These are phyloP conservation scores for Lumbricus terrestris DNA, from an alignment of 2,888 invertebrate genomes.

Conservation along the genomic window DNA sequence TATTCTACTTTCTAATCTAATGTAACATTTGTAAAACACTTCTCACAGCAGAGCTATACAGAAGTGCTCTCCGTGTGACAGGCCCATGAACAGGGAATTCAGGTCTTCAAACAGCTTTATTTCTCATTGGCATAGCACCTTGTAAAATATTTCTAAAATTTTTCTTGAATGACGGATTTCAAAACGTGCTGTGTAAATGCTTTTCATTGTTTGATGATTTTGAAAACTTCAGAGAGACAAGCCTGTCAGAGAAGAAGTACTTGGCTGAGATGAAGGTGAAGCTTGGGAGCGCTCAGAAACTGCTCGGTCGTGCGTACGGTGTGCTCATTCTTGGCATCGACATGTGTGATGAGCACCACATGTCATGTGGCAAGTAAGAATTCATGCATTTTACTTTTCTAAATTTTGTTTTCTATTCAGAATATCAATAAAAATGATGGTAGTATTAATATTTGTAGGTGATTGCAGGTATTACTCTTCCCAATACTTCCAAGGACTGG, in stretches of 20 bases:
- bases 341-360: constrained; percentile 54
- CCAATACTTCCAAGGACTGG: neutral
- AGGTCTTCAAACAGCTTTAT: too few relatives aligned
- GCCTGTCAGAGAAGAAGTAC: constrained; percentile 50
- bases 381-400: neutral
- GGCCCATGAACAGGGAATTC: too few relatives aligned
- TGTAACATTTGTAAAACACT: too few relatives aligned
- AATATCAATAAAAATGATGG: neutral
- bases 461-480: neutral
- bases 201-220: neutral
- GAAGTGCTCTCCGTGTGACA: too few relatives aligned
- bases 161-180: neutral
- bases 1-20: too few relatives aligned
- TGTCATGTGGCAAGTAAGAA: constrained; percentile 52
- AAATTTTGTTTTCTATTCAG: neutral
- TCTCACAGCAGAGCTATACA: too few relatives aligned
- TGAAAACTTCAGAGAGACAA: constrained; percentile 48
- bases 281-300: constrained; percentile 51
- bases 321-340: constrained; percentile 56
- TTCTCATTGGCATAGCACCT: neutral
- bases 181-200: neutral
- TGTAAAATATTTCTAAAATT: neutral
- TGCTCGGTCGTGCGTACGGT: constrained; percentile 55
- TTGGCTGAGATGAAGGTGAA: constrained; percentile 46
- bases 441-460: neutral